Conservation (phyloP, 2,888 invertebrate species). For the Spisula solida region DNA sequence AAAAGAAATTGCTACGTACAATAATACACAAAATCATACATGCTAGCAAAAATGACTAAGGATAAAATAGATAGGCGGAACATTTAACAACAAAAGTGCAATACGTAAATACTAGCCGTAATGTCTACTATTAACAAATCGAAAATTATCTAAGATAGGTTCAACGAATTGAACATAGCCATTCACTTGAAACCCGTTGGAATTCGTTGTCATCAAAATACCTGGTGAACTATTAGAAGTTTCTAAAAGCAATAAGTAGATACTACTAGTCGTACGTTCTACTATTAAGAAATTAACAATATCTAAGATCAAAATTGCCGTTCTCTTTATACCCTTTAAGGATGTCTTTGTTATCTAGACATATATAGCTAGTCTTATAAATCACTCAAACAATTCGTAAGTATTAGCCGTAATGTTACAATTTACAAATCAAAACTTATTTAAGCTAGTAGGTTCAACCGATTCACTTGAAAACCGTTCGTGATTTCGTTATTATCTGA, state of each 20-base stretch:
- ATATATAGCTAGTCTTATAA: no score
- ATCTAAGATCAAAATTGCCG: no score
- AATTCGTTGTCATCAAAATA: not conserved
- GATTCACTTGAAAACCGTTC: not conserved
- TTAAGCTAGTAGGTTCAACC: not conserved
- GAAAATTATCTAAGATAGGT: not conserved
- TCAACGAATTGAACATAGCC: not conserved
- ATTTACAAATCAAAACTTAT: not conserved
- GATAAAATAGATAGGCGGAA: not conserved
- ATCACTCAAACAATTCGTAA: not conserved
- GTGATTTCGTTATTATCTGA: no score
- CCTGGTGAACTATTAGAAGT: no score
- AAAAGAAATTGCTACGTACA: slow-evolving; percentile 54
- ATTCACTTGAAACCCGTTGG: not conserved
- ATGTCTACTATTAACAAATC: not conserved
- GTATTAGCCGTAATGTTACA: not conserved
- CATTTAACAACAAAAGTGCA: slow-evolving; percentile 15
- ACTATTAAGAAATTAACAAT: no score
- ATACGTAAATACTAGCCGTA: slow-evolving; percentile 8
- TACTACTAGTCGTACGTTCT: no score
- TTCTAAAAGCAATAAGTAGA: no score
- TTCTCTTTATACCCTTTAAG: no score
- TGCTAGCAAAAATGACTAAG: slow-evolving; percentile 35
- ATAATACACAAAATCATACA: slow-evolving; percentile 38
- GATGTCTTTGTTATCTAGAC: no score